Base-by-base conservation (phyloP, 1,140 invertebrate genomes). In the Tetragonula clypearis region DNA sequence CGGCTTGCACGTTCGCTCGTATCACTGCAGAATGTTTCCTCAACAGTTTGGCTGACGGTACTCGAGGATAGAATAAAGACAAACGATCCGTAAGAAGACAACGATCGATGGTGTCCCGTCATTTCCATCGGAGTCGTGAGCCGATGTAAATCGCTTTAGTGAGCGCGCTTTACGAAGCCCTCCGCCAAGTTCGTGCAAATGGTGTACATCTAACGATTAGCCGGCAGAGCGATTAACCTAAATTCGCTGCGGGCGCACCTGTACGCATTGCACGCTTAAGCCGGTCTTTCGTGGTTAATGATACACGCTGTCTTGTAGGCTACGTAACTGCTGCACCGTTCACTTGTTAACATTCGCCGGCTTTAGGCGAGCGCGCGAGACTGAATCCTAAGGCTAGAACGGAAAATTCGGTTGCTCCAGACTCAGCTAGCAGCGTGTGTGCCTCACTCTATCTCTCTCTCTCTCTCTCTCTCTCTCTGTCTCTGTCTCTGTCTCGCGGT, bases 141-240 rank as follows among this genome's bases (percentile, higher is more conserved):
- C 41, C 41, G 41, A 0, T 49, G 58, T 26, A 35, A 78, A 77
- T 77, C 75, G 75, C 2, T 30, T 30, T 62, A 35, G 8, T 26
- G 73, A 78, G 62, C 19, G 55, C 55, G 88, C 85, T 81, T 90
- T 87, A 91, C 87, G 86, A 79, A 8, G 80, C 58, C 90, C 85
- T 86, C 71, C 76, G 26, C 60, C 82, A 55, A 69, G 62, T 88
- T 87, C 81, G 83, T 87, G 80, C 77, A 77, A 86, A 86, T 86
- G 77, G 88, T 87, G 75, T 78, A 74, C 76, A 80, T 73, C 81
- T 73, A 87, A 82, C 90, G 91, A 92, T 93, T 92, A 93, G 91
- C 88, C 86, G 82, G 84, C 75, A 68, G 78, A 91, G 88, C 92
- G 92, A 93, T 92, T 92, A 92, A 93, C 92, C 92, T 86, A 91